Conservation (phyloP, 1,140 invertebrate species). For the Drosophila busckii region DNA sequence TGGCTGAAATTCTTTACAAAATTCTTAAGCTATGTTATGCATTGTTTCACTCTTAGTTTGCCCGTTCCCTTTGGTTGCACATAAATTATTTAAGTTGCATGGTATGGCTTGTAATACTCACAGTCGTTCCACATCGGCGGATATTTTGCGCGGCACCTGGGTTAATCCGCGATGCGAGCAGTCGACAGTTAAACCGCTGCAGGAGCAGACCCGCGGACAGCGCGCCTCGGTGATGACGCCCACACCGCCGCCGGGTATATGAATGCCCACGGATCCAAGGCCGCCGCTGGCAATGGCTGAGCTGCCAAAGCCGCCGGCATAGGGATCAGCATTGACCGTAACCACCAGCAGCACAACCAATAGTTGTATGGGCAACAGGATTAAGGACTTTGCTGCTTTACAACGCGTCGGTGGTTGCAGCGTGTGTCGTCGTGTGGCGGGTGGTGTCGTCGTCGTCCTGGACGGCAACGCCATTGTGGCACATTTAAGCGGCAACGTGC, state of each 20-base stretch:
- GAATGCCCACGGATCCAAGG: slow-evolving; percentile 69
- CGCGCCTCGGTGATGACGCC: slow-evolving; percentile 71
- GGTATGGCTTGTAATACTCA: slow-evolving; percentile 82
- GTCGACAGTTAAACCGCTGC: slow-evolving; percentile 87
- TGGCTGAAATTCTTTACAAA: no score
- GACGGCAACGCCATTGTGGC: slow-evolving; percentile 67
- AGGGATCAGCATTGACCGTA: slow-evolving; percentile 57
- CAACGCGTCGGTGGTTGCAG: slow-evolving; percentile 40
- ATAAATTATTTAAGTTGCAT: no score
- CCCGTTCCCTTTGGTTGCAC: no score
- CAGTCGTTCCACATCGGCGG: slow-evolving; percentile 88
- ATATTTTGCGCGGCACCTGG: slow-evolving; percentile 88
- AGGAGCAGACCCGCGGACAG: slow-evolving; percentile 90
- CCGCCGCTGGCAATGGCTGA: slow-evolving; percentile 59
- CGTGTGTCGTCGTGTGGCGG: slow-evolving; percentile 3
- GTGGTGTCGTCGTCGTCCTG: slow-evolving; percentile 54
- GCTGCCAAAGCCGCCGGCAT: slow-evolving; percentile 57
- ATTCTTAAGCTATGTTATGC: no score
- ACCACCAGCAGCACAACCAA: slow-evolving; percentile 11
- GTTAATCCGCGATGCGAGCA: slow-evolving; percentile 89
- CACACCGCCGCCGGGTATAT: slow-evolving; percentile 70
- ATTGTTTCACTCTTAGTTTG: no score
- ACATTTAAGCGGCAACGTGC: slow-evolving; percentile 74
- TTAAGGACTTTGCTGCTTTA: slow-evolving; percentile 21
- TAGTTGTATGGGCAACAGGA: slow-evolving; percentile 11